phyloP scores from a whole-genome alignment of 1,140 invertebrate genomes.

The Lucilia sericata region DNA sequence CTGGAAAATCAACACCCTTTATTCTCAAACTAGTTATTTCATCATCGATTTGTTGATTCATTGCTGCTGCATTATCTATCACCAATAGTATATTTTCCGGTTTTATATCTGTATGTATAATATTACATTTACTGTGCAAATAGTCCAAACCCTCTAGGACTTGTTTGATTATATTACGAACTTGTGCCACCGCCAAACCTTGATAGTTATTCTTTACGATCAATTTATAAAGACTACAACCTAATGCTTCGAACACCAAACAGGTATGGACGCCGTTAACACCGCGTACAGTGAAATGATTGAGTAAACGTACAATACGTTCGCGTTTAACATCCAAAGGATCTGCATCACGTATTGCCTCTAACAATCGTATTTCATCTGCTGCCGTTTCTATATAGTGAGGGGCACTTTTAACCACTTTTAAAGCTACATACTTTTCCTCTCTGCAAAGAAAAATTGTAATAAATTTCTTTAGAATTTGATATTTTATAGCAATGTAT shows the following conservation, averaged over 20 bases:
- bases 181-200: constrained; percentile 94
- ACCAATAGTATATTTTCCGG: constrained; percentile 98
- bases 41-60: constrained; percentile 91
- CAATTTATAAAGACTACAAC: constrained; percentile 96
- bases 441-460: constrained; percentile 69
- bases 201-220: constrained; percentile 98
- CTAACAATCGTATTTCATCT: constrained; percentile 97
- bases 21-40: constrained; percentile 81
- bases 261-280: constrained; percentile 96
- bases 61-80: constrained; percentile 83
- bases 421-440: constrained; percentile 95
- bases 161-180: constrained; percentile 95
- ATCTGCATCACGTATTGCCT: constrained; percentile 93
- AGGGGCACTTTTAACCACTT: constrained; percentile 98
- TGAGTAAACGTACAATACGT: constrained; percentile 95
- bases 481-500: neutral
- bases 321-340: constrained; percentile 88
- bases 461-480: neutral
- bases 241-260: constrained; percentile 99
- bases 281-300: constrained; percentile 98
- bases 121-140: constrained; percentile 96
- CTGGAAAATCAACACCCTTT: constrained; percentile 70
- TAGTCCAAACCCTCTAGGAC: constrained; percentile 95
- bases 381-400: constrained; percentile 98
- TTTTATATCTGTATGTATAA: constrained; percentile 99